Base-by-base conservation (phyloP, 1,140 invertebrate species). In the Drosophila melanica region DNA sequence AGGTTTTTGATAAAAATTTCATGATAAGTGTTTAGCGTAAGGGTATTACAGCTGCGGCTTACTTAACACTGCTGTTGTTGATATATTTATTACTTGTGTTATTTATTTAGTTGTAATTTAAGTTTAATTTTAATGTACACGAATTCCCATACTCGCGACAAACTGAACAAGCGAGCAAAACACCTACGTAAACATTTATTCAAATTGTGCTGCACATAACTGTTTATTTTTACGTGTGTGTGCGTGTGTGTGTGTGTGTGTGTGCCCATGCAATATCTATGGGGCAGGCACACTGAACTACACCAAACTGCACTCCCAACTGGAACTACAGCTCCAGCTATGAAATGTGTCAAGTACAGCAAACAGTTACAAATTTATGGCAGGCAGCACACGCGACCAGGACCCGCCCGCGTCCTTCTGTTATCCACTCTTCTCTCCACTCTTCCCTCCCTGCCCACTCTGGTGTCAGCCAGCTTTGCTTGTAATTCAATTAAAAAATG, bases 401-500 rank as follows among this genome's bases (percentile, higher is more conserved):
- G 78, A 85, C 35, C 51, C 50, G 39, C 37, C 59, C 33, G 35
- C 63, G 10, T n/a, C n/a, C 27, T 27, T 14, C 45, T 27, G 6
- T 54, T 63, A 12, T 33, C 8, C 9, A 5, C 7, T 27, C 5
- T 11, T 18, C 42, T 9, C 11, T 14, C 4, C 14, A 12, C 39
- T 12, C 20, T 0, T 7, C 7, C 0, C 30, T 8, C 7, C 30
- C 7, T 8, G 1, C 30, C 23, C 42, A 16, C 2, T 14, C 23
- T 41, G 53, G 8, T 42, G 45, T 23, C 54, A 37, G 48, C 30
- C 35, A 30, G 53, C 20, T 47, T 27, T 30, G 63, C 63, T 53
- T 67, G 84, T 86, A 89, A 86, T 87, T 87, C 84, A 87, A 87
- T 87, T 89, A 87, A 87, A 87, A 87, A 87, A 87, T 82, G 72